Percentiles rank a stretch among this genome's conserved stretches.
These are phyloP conservation scores for Microctenopoma lineatum DNA, from an alignment of 2,797 vertebrate species.

Conservation along the genomic window DNA sequence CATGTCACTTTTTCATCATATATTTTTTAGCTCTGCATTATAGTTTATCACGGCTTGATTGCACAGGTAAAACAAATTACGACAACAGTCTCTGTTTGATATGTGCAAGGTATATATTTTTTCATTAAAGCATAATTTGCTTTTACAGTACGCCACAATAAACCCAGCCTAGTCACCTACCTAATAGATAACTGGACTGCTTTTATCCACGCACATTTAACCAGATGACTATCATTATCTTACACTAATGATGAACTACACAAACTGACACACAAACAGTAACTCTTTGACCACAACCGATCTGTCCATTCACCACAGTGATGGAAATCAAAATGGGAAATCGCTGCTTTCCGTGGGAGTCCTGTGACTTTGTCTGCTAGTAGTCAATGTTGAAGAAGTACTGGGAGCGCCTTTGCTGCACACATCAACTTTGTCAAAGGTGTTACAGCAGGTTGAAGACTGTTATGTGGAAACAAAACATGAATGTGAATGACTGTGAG, in stretches of 20 bases:
- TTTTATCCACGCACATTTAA: constrained; percentile 62
- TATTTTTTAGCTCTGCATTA: constrained; percentile 68
- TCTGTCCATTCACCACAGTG: constrained; percentile 63
- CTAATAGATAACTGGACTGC: constrained; percentile 64
- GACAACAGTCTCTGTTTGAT: constrained; percentile 85
- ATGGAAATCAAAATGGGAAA: constrained; percentile 69
- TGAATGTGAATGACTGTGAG: constrained; percentile 73
- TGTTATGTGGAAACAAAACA: constrained; percentile 58
- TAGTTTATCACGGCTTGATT: constrained; percentile 79
- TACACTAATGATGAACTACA: constrained; percentile 70
- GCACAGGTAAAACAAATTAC: constrained; percentile 76
- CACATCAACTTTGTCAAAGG: constrained; percentile 18
- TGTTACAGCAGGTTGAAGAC: constrained; percentile 50
- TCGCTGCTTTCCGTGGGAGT: constrained; percentile 66
- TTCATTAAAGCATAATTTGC: constrained; percentile 53
- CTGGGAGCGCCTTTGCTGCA: constrained; percentile 60
- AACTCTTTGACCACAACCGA: constrained; percentile 57
- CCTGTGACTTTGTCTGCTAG: constrained; percentile 52
- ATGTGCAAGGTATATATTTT: constrained; percentile 65
- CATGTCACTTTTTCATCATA: constrained; percentile 59
- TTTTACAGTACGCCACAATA: constrained; percentile 58
- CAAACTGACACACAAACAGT: constrained; percentile 61
- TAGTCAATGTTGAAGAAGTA: constrained; percentile 56
- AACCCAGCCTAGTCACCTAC: constrained; percentile 57
- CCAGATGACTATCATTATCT: constrained; percentile 61